Evolutionary conservation across 92 coral and sea anemone species (phyloP), one percentile per base, ranked within the genome.

Genomic region (Actinostola sp.): DNA sequence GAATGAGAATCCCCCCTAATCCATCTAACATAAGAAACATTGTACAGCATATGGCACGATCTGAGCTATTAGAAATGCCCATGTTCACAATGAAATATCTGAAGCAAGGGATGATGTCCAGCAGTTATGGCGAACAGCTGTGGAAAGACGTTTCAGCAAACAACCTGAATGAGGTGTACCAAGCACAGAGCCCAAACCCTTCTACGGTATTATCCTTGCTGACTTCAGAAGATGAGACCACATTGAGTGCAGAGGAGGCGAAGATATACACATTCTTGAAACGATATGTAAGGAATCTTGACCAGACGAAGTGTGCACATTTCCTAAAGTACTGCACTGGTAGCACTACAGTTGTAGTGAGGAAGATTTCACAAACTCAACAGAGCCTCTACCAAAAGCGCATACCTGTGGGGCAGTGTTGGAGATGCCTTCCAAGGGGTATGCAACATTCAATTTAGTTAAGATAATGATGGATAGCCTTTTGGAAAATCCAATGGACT

Each of bases 21-120:
- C 42, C 50, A 3, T 8, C 45, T 20, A 48, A 17, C 2, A 60
- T 50, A 12, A 64, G 32, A 43, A 34, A 49, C n/a, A 75, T 75
- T 38, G 41, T 34, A 13, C 16, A 48, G 1, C 51, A 63, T 24
- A 33, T 75, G 50, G 71, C 81, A 15, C 8, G 38, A 29, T 24
- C 25, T 23, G 59, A 59, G 58, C 66, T 60, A 13, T 13, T 75
- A 28, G 34, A 75, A 29, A 14, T 55, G 15, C 81, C 81, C 45
- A 31, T 75, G 64, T 71, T 44, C 39, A 63, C 81, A 20, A 75
- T 75, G 81, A 31, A 41, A 66, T 55, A 60, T 52, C 23, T 72
- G 10, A 72, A 60, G 44, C 23, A 53, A 20, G 76, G 76, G 33
- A 70, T 54, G 61, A 33, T 53, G 33, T 26, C 65, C 50, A 51